A percentile compares a stretch with the other conserved stretches of the same genome.
These are phyloP conservation scores for Theretra japonica DNA, from an alignment of 2,888 invertebrate species.

Conservation along the genomic window DNA sequence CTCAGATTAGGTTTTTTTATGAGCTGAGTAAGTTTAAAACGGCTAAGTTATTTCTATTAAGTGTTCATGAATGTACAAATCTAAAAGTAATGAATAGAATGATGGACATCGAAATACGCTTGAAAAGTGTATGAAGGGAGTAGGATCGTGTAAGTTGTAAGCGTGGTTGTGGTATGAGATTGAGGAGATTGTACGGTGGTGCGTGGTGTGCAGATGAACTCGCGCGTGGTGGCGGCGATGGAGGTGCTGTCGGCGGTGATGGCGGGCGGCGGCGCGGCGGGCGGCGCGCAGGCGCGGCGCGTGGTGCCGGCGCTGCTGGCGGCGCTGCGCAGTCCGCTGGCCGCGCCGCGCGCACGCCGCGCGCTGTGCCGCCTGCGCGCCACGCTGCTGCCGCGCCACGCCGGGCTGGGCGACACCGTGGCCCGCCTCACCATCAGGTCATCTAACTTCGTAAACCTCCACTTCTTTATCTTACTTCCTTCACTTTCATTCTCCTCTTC, in stretches of 20 bases:
- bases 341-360: constrained; percentile 87
- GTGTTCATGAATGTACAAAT: too few relatives aligned
- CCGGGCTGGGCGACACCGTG: constrained; percentile 84
- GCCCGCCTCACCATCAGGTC: constrained; percentile 90
- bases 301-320: constrained; percentile 78
- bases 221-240: constrained; percentile 59
- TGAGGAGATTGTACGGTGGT: neutral
- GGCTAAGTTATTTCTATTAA: too few relatives aligned
- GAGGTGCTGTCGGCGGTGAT: constrained; percentile 81
- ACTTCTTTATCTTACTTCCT: too few relatives aligned
- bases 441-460: too few relatives aligned
- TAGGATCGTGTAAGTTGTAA: too few relatives aligned
- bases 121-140: too few relatives aligned
- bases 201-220: constrained; percentile 54
- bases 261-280: constrained; percentile 75
- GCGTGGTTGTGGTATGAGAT: too few relatives aligned
- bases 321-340: constrained; percentile 90
- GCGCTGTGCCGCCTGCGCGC: constrained; percentile 86
- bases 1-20: too few relatives aligned
- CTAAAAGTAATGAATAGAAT: too few relatives aligned
- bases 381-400: constrained; percentile 66
- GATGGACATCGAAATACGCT: too few relatives aligned
- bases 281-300: constrained; percentile 56
- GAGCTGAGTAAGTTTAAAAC: too few relatives aligned
- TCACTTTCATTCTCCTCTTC: too few relatives aligned